Conservation (phyloP, 1,140 invertebrate species). For the Magallana gigas region DNA sequence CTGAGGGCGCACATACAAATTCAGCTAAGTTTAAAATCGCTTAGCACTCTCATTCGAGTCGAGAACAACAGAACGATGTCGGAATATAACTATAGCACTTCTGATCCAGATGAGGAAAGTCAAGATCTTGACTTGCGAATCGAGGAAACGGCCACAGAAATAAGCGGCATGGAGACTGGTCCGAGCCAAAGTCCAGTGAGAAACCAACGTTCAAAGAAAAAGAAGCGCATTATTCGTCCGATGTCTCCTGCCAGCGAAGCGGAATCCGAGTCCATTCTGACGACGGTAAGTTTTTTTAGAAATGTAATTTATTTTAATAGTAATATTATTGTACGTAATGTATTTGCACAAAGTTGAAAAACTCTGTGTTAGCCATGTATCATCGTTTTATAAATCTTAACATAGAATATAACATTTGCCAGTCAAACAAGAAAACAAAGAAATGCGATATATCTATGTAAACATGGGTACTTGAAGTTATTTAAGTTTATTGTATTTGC, state of each 20-base stretch:
- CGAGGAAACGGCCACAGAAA: not conserved
- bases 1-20: constrained; percentile 4
- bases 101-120: not conserved
- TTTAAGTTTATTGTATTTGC: too few species aligned
- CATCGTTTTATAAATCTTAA: too few species aligned
- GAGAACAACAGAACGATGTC: not conserved
- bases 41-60: not conserved
- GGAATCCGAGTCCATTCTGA: constrained; percentile 5
- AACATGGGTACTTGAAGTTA: too few species aligned
- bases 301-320: not conserved
- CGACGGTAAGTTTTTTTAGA: not conserved
- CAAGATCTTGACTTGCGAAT: not conserved
- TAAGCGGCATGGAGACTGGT: not conserved
- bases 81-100: not conserved
- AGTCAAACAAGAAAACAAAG: too few species aligned
- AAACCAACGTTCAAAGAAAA: not conserved
- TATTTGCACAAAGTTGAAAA: not conserved
- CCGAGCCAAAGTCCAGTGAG: constrained; percentile 3
- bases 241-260: constrained; percentile 4
- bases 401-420: too few species aligned
- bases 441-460: too few species aligned
- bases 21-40: constrained; percentile 4
- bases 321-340: not conserved
- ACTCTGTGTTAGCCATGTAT: not conserved
- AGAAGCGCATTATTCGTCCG: constrained; percentile 1